Evolutionary conservation across 2,888 invertebrate species (phyloP).

Genomic region (Melinaea marsaeus): DNA sequence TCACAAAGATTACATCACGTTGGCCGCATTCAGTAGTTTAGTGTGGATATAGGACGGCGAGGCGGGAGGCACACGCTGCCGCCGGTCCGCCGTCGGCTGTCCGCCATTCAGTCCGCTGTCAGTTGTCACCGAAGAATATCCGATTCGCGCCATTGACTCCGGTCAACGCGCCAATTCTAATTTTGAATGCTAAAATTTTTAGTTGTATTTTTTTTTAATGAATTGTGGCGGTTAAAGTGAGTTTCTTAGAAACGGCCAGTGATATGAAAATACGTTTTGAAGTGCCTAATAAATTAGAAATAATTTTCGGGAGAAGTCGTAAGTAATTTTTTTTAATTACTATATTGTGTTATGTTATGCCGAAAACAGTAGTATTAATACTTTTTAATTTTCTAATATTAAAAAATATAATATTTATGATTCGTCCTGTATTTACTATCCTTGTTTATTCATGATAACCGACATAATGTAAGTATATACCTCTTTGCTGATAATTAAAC

Average conservation of each 20-base stretch:
- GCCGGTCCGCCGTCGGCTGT: conserved; percentile 17
- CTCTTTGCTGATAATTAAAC: too few species aligned
- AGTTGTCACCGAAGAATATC: conserved; percentile 63
- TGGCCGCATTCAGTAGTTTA: conserved; percentile 40
- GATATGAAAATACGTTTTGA: conserved; percentile 74
- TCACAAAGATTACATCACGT: conserved; percentile 71
- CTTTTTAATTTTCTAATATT: too few species aligned
- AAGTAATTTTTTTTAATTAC: conserved; percentile 22
- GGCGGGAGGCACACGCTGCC: conserved; percentile 61
- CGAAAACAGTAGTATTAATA: background rate
- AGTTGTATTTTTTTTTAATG: conserved; percentile 13
- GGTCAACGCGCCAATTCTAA: conserved; percentile 41
- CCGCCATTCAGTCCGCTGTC: conserved; percentile 49
- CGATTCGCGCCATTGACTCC: conserved; percentile 56
- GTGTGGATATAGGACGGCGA: conserved; percentile 66
- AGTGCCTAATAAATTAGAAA: conserved; percentile 75
- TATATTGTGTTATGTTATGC: background rate
- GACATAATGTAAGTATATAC: too few species aligned
- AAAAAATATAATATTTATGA: too few species aligned
- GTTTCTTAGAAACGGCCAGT: conserved; percentile 42
- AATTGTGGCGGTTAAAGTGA: conserved; percentile 42
- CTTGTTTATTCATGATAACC: too few species aligned
- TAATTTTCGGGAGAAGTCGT: conserved; percentile 67
- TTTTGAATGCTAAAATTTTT: conserved; percentile 19
- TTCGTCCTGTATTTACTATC: too few species aligned